Base-by-base conservation (phyloP, 2,113 vertebrate genomes). In the Lophotis ruficrista region DNA sequence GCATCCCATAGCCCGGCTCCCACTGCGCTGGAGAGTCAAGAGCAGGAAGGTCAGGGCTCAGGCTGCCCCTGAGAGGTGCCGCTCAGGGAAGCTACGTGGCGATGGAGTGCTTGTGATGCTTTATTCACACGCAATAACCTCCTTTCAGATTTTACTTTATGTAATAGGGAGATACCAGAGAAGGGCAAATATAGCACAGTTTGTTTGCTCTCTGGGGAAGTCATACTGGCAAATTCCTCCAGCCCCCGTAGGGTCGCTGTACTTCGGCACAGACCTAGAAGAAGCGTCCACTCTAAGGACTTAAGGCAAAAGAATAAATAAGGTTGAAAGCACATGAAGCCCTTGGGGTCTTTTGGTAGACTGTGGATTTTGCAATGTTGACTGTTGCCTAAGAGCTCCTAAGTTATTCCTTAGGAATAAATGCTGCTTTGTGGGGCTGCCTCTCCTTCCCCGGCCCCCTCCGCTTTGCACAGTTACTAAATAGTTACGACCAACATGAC, bases 331-430 rank as follows among this genome's bases (percentile, higher is more conserved):
- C 77, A 45, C 88, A 91, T 1, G 10, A 75, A 94, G 58, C 88
- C 93, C 88, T 91, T 71, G 81, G 83, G 91, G 89, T 85, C 84
- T 92, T 87, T 37, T 76, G 91, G 83, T 89, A 96, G 93, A 69
- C 89, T 87, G 83, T 1, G 5, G 86, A 87, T 96, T 96, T 96
- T 94, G 78, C 78, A 89, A 58, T 94, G 83, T 92, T 95, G 94
- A 45, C 86, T 94, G 86, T 96, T 96, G 90, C 91, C 95, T 96
- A 82, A 96, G 94, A 96, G 90, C 86, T 94, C 60, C 69, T 57
- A 57, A 91, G 69, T 90, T 89, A 97, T 95, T 94, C 66, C 70
- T 79, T 87, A 3, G 3, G 69, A 82, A 93, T 79, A 85, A 93
- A 84, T 54, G 48, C 61, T 82, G 56, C 83, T 89, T 92, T 92